Evolutionary conservation across 2,113 vertebrate genomes (phyloP).

Genomic region (Vidua chalybeata): DNA sequence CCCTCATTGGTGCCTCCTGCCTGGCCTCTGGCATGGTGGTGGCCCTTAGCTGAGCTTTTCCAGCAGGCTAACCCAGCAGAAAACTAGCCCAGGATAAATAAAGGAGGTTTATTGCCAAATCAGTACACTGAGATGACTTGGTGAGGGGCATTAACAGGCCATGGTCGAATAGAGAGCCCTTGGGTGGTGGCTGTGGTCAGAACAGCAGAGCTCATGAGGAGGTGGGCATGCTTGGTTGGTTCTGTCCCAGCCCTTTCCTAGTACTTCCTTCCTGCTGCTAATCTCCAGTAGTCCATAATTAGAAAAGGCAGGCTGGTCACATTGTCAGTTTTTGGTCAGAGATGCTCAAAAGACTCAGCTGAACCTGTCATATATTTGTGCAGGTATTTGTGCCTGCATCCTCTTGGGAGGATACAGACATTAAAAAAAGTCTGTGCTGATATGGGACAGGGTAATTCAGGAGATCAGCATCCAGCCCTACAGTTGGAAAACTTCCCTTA

Average conservation of each 20-base stretch:
- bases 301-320: background rate
- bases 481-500: background rate
- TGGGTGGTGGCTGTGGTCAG: background rate
- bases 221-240: background rate
- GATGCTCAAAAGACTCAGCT: background rate
- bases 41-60: background rate
- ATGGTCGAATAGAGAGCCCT: background rate
- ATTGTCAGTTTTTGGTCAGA: background rate
- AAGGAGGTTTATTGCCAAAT: background rate
- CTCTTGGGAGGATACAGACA: background rate
- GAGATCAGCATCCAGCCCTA: background rate
- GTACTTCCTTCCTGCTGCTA: background rate
- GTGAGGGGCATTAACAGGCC: background rate
- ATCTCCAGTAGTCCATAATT: background rate
- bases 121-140: background rate
- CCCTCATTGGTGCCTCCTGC: background rate
- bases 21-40: background rate
- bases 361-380: too few species aligned
- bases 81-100: background rate
- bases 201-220: background rate
- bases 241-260: background rate
- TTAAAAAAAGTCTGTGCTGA: background rate
- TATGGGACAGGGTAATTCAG: background rate
- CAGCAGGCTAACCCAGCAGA: background rate
- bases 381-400: background rate